Evolutionary conservation across 2,797 vertebrate species (phyloP).

Genomic region (Neosilurus hyrtlii): DNA sequence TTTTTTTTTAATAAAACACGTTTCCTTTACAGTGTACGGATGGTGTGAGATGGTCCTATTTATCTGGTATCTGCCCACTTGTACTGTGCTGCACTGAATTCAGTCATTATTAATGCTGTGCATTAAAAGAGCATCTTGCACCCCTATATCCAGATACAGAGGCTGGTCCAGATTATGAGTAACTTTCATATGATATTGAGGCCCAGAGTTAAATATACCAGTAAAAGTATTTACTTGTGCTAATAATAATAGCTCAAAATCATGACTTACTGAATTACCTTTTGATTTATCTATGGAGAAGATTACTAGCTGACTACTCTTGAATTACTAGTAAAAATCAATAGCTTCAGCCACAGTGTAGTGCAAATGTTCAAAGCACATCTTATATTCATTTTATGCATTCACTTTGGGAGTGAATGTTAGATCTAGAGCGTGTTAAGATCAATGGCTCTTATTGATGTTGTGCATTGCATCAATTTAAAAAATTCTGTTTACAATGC

Average conservation of each 20-base stretch:
- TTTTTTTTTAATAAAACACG: neutral
- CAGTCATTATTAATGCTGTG: neutral
- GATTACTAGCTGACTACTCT: neutral
- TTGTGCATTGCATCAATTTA: conserved; percentile 62
- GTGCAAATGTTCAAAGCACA: neutral
- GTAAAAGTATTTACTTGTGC: neutral
- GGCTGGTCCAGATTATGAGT: neutral
- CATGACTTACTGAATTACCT: neutral
- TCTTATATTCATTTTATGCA: conserved; percentile 22
- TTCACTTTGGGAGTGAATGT: conserved; percentile 2
- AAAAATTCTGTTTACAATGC: conserved; percentile 65
- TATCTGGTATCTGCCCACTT: neutral
- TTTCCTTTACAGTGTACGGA: neutral
- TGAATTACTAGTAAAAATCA: neutral
- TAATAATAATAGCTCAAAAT: neutral
- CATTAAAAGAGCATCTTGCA: neutral
- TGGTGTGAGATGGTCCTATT: neutral
- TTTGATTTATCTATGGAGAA: neutral
- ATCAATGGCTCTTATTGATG: conserved; percentile 24
- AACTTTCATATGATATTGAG: neutral
- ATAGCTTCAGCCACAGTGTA: neutral
- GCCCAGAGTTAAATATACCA: neutral
- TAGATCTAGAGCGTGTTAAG: neutral
- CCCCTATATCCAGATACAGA: neutral
- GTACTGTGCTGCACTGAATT: neutral